These are phyloP conservation scores for Pygoscelis antarcticus DNA, from an alignment of 2,113 vertebrate genomes.

Conservation along the genomic window DNA sequence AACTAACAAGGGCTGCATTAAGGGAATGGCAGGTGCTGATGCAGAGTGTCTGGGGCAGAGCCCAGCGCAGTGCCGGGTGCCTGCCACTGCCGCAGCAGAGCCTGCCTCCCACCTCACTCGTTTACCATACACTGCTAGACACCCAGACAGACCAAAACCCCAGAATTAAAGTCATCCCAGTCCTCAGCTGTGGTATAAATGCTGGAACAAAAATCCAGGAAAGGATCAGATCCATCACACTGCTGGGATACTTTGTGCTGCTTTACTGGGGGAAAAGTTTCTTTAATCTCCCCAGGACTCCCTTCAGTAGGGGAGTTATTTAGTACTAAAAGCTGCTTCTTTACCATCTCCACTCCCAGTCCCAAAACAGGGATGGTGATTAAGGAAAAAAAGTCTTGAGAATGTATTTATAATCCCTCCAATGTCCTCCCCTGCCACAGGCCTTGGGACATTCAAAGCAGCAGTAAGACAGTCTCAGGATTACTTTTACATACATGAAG, in stretches of 20 bases:
- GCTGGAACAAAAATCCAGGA: background rate
- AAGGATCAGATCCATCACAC: background rate
- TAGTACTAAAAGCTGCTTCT: background rate
- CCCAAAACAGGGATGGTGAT: background rate
- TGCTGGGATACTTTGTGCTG: background rate
- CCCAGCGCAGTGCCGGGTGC: accelerated
- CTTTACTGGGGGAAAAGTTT: background rate
- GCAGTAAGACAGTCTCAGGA: background rate
- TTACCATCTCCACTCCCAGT: background rate
- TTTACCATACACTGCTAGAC: background rate
- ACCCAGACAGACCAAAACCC: background rate
- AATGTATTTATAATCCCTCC: background rate
- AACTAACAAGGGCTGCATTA: background rate
- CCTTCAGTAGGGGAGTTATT: background rate
- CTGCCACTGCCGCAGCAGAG: background rate
- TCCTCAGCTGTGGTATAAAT: background rate
- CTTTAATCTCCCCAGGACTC: background rate
- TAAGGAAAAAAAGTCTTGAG: background rate
- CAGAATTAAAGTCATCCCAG: background rate
- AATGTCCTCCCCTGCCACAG: background rate
- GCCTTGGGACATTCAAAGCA: background rate
- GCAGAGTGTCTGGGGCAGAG: background rate
- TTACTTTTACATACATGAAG: background rate
- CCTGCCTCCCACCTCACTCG: background rate
- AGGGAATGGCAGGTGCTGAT: background rate